These are phyloP conservation scores for Rallus limicola DNA, from an alignment of 2,113 vertebrate genomes.

Conservation along the genomic window DNA sequence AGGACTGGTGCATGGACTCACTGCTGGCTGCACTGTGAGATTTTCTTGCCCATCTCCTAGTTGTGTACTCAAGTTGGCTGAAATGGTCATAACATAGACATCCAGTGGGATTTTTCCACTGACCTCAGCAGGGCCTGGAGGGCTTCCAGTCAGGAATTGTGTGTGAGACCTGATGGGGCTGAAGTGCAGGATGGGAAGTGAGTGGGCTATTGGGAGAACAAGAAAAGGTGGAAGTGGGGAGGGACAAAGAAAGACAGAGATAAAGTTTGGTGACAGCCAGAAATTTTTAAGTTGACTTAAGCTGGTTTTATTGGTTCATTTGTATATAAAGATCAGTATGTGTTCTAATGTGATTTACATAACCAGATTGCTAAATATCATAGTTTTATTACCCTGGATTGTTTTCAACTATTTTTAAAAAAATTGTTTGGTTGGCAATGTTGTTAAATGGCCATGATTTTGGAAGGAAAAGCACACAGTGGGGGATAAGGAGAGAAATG, in stretches of 20 bases:
- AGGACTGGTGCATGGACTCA: background rate
- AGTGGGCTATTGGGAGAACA: background rate
- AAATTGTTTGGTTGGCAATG: background rate
- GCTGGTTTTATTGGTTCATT: background rate
- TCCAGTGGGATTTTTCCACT: background rate
- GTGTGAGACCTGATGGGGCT: background rate
- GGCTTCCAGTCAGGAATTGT: background rate
- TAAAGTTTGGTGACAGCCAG: background rate
- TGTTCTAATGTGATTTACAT: background rate
- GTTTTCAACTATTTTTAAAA: background rate
- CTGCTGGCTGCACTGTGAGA: background rate
- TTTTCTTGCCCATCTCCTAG: background rate
- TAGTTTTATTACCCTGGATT: background rate
- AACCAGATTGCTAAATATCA: background rate
- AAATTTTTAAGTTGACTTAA: background rate
- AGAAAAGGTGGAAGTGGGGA: background rate
- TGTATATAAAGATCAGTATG: background rate
- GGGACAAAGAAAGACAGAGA: background rate
- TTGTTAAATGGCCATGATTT: background rate
- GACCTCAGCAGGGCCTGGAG: background rate
- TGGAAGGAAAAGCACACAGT: background rate
- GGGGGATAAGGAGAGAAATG: background rate
- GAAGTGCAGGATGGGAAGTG: background rate
- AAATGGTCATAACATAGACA: accelerated
- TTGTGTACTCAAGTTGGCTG: background rate